These are phyloP conservation scores for Chelonoidis abingdonii DNA, from an alignment of 2,113 vertebrate species.

Conservation along the genomic window DNA sequence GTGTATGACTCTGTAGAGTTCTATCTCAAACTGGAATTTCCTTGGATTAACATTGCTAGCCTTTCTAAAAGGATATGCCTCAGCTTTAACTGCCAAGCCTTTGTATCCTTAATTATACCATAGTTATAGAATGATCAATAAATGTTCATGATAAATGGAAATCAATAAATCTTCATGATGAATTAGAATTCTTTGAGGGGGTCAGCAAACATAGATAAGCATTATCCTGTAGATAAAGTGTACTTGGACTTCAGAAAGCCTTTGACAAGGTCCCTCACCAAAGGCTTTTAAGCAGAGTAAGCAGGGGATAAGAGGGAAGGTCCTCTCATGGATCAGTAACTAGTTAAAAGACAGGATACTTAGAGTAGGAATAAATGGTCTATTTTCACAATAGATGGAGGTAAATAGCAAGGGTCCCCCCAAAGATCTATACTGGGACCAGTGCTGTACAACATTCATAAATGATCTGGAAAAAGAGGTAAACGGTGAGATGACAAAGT, in stretches of 20 bases:
- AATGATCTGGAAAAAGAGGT: background rate
- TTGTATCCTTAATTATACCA: constrained; percentile 75
- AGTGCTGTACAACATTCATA: background rate
- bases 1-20: constrained; percentile 39
- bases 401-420: background rate
- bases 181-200: too few species aligned
- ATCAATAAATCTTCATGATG: background rate
- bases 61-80: constrained; percentile 72
- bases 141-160: constrained; percentile 73
- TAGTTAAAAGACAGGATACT: background rate
- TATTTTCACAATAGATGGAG: background rate
- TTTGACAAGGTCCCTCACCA: background rate
- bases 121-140: constrained; percentile 67
- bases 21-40: constrained; percentile 52
- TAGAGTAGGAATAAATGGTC: background rate
- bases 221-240: background rate
- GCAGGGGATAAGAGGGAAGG: background rate
- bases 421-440: background rate
- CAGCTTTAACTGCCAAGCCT: constrained; percentile 75
- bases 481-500: background rate
- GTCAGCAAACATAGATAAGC: background rate
- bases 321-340: background rate
- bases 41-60: constrained; percentile 63
- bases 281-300: background rate
- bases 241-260: background rate